A percentile compares a stretch with the other conserved stretches of the same genome.
Conservation (phyloP, 1,140 invertebrate species). For the Drosophila elegans region DNA sequence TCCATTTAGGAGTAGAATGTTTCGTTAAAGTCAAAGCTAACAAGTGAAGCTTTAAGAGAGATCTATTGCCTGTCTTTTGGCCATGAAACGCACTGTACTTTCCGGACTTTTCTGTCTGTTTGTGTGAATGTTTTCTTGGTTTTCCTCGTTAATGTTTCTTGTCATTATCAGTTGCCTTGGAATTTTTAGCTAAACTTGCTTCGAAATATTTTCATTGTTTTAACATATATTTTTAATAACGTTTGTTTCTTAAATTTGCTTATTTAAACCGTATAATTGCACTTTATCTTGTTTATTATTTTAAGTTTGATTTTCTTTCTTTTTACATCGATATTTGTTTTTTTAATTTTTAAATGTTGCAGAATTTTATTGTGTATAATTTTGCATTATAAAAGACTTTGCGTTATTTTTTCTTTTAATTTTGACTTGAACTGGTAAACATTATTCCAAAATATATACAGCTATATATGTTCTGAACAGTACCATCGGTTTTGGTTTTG, state of each 20-base stretch:
- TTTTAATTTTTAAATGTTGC: slow-evolving; percentile 49
- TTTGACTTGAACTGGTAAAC: slow-evolving; percentile 64
- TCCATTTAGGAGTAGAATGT: background rate
- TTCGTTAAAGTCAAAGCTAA: background rate
- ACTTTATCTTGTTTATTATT: slow-evolving; percentile 74
- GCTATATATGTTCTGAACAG: slow-evolving; percentile 73
- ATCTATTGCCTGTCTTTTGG: slow-evolving; percentile 1
- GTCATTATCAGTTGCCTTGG: slow-evolving; percentile 44
- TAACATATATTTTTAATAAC: slow-evolving; percentile 53
- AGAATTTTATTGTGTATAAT: slow-evolving; percentile 54
- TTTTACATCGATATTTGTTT: slow-evolving; percentile 61
- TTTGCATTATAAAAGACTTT: slow-evolving; percentile 61
- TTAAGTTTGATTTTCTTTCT: slow-evolving; percentile 61
- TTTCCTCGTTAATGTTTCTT: slow-evolving; percentile 19
- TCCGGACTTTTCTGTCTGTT: slow-evolving; percentile 22
- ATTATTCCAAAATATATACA: slow-evolving; percentile 83
- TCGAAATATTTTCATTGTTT: slow-evolving; percentile 60
- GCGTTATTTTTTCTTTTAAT: slow-evolving; percentile 42
- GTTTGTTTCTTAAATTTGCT: slow-evolving; percentile 67
- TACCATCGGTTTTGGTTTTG: slow-evolving; percentile 19
- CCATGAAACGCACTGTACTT: slow-evolving; percentile 23
- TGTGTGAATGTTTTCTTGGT: slow-evolving; percentile 21
- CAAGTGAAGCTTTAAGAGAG: background rate
- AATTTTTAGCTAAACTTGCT: slow-evolving; percentile 63
- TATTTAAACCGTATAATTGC: slow-evolving; percentile 81